These are phyloP conservation scores for Sylvietta virens DNA, from an alignment of 2,113 vertebrate genomes.

Conservation along the genomic window DNA sequence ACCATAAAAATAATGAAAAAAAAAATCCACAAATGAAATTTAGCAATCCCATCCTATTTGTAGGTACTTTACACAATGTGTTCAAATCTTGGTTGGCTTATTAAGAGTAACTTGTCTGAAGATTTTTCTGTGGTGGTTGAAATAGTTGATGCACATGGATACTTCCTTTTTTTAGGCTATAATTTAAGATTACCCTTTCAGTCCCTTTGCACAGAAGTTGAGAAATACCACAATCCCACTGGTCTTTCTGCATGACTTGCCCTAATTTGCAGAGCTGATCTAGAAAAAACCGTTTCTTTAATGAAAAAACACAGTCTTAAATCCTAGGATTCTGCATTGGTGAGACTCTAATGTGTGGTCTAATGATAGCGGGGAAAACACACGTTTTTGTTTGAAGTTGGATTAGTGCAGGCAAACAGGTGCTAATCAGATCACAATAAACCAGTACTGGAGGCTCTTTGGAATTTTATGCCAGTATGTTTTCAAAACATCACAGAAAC, in stretches of 20 bases:
- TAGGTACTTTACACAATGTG: not conserved
- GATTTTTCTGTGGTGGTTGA: not conserved
- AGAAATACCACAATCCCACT: not conserved
- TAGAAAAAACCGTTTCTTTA: not conserved
- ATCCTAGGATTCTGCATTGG: not conserved
- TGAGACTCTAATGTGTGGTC: not conserved
- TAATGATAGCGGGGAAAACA: slow-evolving; percentile 18
- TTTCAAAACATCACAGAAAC: slow-evolving; percentile 46
- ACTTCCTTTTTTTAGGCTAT: not conserved
- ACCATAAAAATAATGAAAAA: too few relatives aligned
- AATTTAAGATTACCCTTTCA: not conserved
- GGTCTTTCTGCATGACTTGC: not conserved
- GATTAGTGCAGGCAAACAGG: slow-evolving; percentile 50
- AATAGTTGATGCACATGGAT: not conserved
- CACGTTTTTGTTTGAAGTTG: slow-evolving; percentile 27
- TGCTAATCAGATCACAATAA: slow-evolving; percentile 60
- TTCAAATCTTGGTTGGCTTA: not conserved
- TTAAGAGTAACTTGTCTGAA: not conserved
- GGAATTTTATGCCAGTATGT: not conserved
- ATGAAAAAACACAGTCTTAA: not conserved
- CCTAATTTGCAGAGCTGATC: slow-evolving; percentile 19
- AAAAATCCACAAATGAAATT: not conserved
- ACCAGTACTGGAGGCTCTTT: not conserved
- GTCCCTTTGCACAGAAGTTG: not conserved
- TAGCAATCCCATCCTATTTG: not conserved